Evolutionary conservation across 1,140 invertebrate species (phyloP), one percentile per base, ranked within the genome.

Genomic region (Archivesica marissinica): DNA sequence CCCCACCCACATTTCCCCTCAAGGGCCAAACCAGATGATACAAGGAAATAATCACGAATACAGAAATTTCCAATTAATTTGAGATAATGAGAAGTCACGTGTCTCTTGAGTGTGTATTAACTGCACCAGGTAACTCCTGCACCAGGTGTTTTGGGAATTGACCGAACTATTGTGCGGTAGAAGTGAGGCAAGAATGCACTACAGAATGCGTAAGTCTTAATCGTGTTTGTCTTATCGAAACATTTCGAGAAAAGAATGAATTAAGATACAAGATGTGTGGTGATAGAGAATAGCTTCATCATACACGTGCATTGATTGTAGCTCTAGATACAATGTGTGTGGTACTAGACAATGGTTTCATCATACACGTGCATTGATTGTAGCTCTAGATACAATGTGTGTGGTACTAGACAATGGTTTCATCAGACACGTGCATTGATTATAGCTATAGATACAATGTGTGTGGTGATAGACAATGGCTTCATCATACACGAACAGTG

Each of bases 1-100:
- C 50, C 68, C 68, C 68, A 41, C 50, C 68, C 68, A 41, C 44
- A 38, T 23, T 50, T 47, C 33, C 15, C 41, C 61, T 28, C 20
- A 17, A 2, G 23, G 68, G 68, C 20, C 28, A 52, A 13, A 33
- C 39, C 23, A 30, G n/a, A 25, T 50, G 44, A 28, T 7, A 50
- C 39, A 41, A 6, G 23, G 9, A 44, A 70, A 2, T 70, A 30
- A 70, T 23, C 47, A 44, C 39, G 41, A 50, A 30, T 72, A 33
- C 15, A 72, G 44, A 33, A 50, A 47, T 52, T 44, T 72, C 28
- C 41, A 30, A 72, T 72, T 50, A 72, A 72, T 28, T 72, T 72
- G 39, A 72, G 28, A 52, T 72, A 72, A 72, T 72, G 68, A 72
- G 41, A 47, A 72, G 68, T 72, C 68, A 72, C 68, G 68, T 33